Conservation (phyloP, 2,797 vertebrate species). For the Dipus sagitta region DNA sequence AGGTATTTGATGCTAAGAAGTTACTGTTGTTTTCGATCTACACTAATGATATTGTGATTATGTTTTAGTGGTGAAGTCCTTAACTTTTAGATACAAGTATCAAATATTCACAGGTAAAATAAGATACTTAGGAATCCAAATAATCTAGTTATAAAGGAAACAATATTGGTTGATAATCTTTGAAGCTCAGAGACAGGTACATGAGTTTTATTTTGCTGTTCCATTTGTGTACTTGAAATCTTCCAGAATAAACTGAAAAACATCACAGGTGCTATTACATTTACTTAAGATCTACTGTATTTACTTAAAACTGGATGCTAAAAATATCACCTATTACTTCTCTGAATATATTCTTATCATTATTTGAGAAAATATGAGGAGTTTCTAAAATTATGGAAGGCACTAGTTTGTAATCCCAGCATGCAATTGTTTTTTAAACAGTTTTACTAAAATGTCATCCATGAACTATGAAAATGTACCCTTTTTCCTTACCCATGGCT, state of each 20-base stretch:
- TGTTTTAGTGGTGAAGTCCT: not conserved
- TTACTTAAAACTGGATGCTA: not conserved
- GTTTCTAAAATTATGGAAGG: not conserved
- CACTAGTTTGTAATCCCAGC: not conserved
- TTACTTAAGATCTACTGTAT: slow-evolving; percentile 20
- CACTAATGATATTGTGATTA: not conserved
- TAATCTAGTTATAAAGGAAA: slow-evolving; percentile 32
- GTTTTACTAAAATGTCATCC: not conserved
- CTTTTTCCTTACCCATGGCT: not conserved
- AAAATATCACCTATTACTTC: slow-evolving; percentile 16
- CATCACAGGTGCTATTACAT: not conserved
- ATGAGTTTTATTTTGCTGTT: not conserved
- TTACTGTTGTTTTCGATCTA: not conserved
- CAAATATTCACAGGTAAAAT: slow-evolving; percentile 16
- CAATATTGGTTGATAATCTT: not conserved
- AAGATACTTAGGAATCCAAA: slow-evolving; percentile 4
- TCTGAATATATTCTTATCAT: not conserved
- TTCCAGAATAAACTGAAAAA: slow-evolving; percentile 17
- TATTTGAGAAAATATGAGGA: not conserved
- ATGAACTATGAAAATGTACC: not conserved
- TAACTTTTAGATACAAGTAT: slow-evolving; percentile 25
- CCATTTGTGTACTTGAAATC: not conserved
- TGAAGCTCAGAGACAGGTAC: not conserved
- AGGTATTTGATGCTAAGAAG: not conserved
- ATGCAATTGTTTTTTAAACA: not conserved